A percentile compares a stretch with the other conserved stretches of the same genome.
phyloP scores from a whole-genome alignment of 2,888 invertebrate species.

The Enchytraeus crypticus region DNA sequence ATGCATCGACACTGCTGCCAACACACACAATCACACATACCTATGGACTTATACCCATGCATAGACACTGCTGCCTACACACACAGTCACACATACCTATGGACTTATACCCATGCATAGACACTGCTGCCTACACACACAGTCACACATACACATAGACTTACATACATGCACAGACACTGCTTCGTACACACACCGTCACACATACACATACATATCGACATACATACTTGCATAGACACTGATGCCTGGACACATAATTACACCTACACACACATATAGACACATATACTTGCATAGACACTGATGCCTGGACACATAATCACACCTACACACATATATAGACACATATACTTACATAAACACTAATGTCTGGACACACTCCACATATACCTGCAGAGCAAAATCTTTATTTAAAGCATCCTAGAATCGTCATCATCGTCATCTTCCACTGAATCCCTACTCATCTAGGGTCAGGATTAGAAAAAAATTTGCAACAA shows the following conservation, averaged over 20 bases:
- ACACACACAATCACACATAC: slow-evolving; percentile 5
- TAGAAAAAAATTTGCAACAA: no score
- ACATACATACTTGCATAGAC: background rate
- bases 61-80: slow-evolving; percentile 4
- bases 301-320: no score
- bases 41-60: slow-evolving; percentile 3
- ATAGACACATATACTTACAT: background rate
- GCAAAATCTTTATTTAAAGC: no score
- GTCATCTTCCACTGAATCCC: no score
- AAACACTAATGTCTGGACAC: no score
- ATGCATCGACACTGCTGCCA: slow-evolving; percentile 1
- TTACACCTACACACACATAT: background rate
- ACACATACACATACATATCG: background rate
- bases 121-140: slow-evolving; percentile 2
- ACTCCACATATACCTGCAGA: no score
- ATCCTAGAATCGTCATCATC: no score
- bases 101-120: slow-evolving; percentile 3
- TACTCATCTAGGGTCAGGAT: no score
- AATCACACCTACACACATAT: background rate
- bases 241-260: no score
- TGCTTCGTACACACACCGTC: background rate
- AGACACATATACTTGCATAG: background rate
- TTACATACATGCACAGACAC: slow-evolving; percentile 5
- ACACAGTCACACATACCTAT: slow-evolving; percentile 4
- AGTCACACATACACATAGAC: slow-evolving; percentile 5